phyloP scores from a whole-genome alignment of 2,888 invertebrate species.

The Cybosia mesomella region DNA sequence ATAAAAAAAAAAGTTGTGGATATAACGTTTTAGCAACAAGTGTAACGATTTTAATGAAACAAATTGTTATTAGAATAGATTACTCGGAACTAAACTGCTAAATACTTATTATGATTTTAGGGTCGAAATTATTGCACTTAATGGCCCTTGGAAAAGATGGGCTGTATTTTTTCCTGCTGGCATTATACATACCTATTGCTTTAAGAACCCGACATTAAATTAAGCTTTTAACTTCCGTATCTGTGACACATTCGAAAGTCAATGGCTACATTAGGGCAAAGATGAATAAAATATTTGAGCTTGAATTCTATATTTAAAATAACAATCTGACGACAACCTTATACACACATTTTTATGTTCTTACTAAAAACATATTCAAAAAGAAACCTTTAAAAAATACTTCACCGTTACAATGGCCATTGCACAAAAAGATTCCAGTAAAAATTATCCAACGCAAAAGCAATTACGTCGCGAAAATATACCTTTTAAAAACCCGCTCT shows the following conservation, averaged over 20 bases:
- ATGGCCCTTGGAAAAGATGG: neutral
- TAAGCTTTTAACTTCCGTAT: neutral
- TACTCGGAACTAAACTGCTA: no score
- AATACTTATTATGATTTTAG: no score
- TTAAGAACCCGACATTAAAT: neutral
- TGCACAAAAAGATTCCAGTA: conserved; percentile 12
- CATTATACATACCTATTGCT: no score
- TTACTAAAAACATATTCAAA: neutral
- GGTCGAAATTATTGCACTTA: no score
- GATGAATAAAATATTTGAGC: no score
- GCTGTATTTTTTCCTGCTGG: neutral
- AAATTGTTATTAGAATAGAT: no score
- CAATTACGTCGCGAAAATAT: conserved; percentile 46
- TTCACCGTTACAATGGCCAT: neutral
- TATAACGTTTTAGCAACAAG: neutral
- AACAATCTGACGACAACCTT: no score
- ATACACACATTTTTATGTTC: neutral
- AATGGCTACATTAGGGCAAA: neutral
- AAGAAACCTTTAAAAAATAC: neutral
- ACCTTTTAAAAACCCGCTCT: conserved; percentile 45
- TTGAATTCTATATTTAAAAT: neutral
- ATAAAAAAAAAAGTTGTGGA: neutral
- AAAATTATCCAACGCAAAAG: conserved; percentile 24
- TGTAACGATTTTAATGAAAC: no score
- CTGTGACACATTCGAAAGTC: no score